Percentiles rank a stretch among this genome's conserved stretches.
phyloP scores from a whole-genome alignment of 2,888 invertebrate genomes.

The Cremastinae sp. region DNA sequence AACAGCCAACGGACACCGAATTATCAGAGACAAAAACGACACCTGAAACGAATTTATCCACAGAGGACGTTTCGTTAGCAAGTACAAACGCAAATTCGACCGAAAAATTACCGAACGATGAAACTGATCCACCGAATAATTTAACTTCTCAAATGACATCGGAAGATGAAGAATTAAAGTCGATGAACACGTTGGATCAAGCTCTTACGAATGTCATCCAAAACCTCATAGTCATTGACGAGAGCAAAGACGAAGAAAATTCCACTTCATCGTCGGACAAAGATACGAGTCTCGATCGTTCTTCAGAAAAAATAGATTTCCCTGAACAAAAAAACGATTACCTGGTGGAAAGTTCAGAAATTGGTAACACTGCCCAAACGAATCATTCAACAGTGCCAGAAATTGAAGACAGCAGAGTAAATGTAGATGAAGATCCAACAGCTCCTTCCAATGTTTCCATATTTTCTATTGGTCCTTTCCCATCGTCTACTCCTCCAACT shows the following conservation, averaged over 20 bases:
- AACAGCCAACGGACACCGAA: constrained; percentile 76
- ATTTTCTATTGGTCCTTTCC: constrained; percentile 76
- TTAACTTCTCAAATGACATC: neutral
- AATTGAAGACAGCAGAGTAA: neutral
- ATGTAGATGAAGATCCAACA: neutral
- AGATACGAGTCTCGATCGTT: constrained; percentile 13
- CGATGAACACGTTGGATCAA: constrained; percentile 73
- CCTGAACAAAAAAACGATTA: constrained; percentile 8
- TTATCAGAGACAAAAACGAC: constrained; percentile 73
- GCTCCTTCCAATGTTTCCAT: constrained; percentile 65
- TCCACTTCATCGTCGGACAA: constrained; percentile 12
- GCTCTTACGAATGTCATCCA: constrained; percentile 76
- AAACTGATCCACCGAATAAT: constrained; percentile 16
- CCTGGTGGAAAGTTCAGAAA: neutral
- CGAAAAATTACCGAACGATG: constrained; percentile 30
- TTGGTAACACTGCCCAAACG: constrained; percentile 10
- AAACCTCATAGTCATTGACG: constrained; percentile 73
- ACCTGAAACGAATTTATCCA: constrained; percentile 72
- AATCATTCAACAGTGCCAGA: neutral
- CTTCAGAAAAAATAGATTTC: neutral
- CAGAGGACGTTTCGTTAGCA: constrained; percentile 53
- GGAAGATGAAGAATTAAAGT: constrained; percentile 52
- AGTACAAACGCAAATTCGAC: constrained; percentile 29
- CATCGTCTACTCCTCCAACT: constrained; percentile 42
- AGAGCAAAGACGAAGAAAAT: constrained; percentile 23